A percentile compares a stretch with the other conserved stretches of the same genome.
phyloP scores from a whole-genome alignment of 2,797 vertebrate genomes.

The Pitangus sulphuratus region DNA sequence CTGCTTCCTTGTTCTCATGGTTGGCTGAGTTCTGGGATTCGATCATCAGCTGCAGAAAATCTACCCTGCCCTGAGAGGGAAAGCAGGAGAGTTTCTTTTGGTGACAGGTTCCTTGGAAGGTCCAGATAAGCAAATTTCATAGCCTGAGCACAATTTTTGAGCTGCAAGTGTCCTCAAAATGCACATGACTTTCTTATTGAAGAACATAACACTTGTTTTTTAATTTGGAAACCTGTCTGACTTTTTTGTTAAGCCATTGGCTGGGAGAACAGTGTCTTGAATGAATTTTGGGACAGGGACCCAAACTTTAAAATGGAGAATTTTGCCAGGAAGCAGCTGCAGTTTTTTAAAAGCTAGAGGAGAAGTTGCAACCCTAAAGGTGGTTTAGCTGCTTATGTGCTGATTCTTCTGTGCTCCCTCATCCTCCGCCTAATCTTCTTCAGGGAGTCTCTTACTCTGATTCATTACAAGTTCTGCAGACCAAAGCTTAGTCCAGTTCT shows the following conservation, averaged over 20 bases:
- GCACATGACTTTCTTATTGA: rapidly evolving
- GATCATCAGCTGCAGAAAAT: conserved; percentile 70
- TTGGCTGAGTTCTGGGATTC: conserved; percentile 15
- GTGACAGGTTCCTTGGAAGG: background rate
- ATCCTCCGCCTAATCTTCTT: background rate
- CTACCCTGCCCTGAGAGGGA: conserved; percentile 58
- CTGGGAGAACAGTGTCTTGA: background rate
- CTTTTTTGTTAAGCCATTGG: background rate
- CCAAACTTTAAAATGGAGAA: background rate
- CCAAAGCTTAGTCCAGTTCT: background rate
- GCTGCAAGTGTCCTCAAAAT: background rate
- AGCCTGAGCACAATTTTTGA: background rate
- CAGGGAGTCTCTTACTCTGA: background rate
- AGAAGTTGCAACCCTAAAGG: background rate
- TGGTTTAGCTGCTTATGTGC: background rate
- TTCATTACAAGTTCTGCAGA: background rate
- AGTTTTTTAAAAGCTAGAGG: background rate
- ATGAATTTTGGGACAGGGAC: background rate
- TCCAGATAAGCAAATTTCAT: background rate
- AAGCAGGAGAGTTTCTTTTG: background rate
- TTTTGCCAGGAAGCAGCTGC: background rate
- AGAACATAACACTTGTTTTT: background rate
- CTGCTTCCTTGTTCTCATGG: rapidly evolving
- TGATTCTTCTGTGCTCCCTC: background rate
- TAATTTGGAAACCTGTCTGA: background rate